phyloP scores from a whole-genome alignment of 53 echinoderm and acorn worm species.

The Stichopus horrens region DNA sequence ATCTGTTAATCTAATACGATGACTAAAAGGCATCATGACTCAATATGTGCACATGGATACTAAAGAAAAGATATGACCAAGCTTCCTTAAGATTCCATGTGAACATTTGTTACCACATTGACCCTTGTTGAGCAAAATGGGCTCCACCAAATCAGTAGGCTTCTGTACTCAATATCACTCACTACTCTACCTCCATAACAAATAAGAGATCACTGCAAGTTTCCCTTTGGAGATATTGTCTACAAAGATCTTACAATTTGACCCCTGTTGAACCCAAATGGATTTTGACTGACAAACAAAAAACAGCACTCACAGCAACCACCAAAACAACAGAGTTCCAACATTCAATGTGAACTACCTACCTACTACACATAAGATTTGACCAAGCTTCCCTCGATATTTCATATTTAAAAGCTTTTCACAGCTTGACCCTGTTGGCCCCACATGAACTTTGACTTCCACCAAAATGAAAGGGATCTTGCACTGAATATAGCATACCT shows the following conservation, averaged over 20 bases:
- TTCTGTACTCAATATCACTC: too few relatives aligned
- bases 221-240: too few relatives aligned
- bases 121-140: too few relatives aligned
- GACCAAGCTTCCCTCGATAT: neutral
- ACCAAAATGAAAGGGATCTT: neutral
- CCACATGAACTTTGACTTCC: neutral
- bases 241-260: too few relatives aligned
- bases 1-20: too few relatives aligned
- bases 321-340: conserved; percentile 71
- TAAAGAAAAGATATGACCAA: too few relatives aligned
- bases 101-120: too few relatives aligned
- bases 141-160: too few relatives aligned
- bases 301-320: conserved; percentile 82
- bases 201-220: too few relatives aligned
- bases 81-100: too few relatives aligned
- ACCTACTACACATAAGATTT: neutral
- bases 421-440: neutral
- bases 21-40: too few relatives aligned
- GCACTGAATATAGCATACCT: neutral
- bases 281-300: conserved; percentile 76
- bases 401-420: neutral
- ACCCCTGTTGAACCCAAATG: neutral
- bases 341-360: conserved; percentile 40
- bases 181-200: conserved; percentile 57
- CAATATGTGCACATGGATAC: too few relatives aligned